phyloP scores from a whole-genome alignment of 2,113 vertebrate species.

The Rhinoderma darwinii region DNA sequence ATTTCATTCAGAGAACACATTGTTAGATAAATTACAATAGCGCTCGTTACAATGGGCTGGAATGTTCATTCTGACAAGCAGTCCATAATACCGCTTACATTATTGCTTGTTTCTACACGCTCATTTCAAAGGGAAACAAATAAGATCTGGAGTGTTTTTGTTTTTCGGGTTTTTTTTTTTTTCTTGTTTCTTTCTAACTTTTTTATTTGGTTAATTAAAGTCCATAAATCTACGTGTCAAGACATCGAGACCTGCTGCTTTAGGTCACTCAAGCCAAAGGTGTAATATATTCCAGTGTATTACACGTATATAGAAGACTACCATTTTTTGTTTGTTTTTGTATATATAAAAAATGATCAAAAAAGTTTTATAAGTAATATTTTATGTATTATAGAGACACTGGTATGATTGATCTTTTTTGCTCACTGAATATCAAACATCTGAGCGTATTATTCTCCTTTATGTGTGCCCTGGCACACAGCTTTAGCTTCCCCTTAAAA shows the following conservation, averaged over 20 bases:
- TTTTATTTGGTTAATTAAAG: neutral
- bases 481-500: too few relatives aligned
- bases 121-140: slow-evolving; percentile 41
- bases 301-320: neutral
- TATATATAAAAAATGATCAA: too few relatives aligned
- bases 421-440: too few relatives aligned
- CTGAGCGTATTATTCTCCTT: too few relatives aligned
- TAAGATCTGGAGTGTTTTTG: neutral
- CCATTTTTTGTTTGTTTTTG: neutral
- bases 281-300: neutral
- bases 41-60: slow-evolving; percentile 16
- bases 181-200: neutral
- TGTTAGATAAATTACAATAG: slow-evolving; percentile 48
- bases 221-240: neutral
- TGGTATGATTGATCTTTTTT: too few relatives aligned
- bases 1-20: slow-evolving; percentile 30
- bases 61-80: slow-evolving; percentile 46
- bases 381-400: too few relatives aligned
- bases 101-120: slow-evolving; percentile 34
- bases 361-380: too few relatives aligned
- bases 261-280: neutral
- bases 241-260: neutral
- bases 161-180: neutral
- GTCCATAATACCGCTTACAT: slow-evolving; percentile 29
- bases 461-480: too few relatives aligned